These are phyloP conservation scores for Cricetomys ansorgei DNA, from an alignment of 2,113 vertebrate species.

Conservation along the genomic window DNA sequence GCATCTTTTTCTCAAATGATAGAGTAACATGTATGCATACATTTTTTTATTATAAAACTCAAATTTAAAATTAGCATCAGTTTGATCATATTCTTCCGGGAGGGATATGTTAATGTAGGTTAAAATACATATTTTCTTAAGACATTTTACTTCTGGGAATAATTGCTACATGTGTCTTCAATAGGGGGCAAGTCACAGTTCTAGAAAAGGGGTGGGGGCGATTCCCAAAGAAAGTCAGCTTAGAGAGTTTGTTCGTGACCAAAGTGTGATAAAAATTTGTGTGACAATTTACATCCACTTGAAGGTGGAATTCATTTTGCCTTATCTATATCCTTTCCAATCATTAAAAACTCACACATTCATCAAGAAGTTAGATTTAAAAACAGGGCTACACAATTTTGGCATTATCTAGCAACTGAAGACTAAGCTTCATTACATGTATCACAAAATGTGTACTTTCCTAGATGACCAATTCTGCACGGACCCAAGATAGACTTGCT, in stretches of 20 bases:
- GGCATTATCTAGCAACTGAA: conserved; percentile 85
- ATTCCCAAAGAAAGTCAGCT: background rate
- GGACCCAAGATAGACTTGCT: conserved; percentile 82
- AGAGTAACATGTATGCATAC: background rate
- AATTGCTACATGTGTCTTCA: background rate
- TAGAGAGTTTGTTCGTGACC: background rate
- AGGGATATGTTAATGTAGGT: conserved; percentile 23
- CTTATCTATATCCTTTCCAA: conserved; percentile 55
- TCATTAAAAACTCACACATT: conserved; percentile 23
- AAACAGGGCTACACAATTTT: conserved; percentile 82
- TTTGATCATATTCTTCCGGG: background rate
- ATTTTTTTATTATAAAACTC: conserved; percentile 36
- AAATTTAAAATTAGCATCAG: conserved; percentile 43
- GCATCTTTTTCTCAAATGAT: background rate
- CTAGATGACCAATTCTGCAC: conserved; percentile 86
- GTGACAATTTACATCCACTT: conserved; percentile 18
- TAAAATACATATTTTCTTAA: conserved; percentile 67
- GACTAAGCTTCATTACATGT: conserved; percentile 86
- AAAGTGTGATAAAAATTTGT: conserved; percentile 16
- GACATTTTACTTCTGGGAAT: conserved; percentile 36
- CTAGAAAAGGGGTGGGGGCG: conserved; percentile 48
- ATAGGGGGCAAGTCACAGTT: background rate
- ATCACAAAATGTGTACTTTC: conserved; percentile 83
- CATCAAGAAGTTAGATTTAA: conserved; percentile 56
- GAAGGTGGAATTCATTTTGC: conserved; percentile 74